Percentiles rank a stretch among this genome's conserved stretches.
These are phyloP conservation scores for Crypturellus undulatus DNA, from an alignment of 2,113 vertebrate species.

Conservation along the genomic window DNA sequence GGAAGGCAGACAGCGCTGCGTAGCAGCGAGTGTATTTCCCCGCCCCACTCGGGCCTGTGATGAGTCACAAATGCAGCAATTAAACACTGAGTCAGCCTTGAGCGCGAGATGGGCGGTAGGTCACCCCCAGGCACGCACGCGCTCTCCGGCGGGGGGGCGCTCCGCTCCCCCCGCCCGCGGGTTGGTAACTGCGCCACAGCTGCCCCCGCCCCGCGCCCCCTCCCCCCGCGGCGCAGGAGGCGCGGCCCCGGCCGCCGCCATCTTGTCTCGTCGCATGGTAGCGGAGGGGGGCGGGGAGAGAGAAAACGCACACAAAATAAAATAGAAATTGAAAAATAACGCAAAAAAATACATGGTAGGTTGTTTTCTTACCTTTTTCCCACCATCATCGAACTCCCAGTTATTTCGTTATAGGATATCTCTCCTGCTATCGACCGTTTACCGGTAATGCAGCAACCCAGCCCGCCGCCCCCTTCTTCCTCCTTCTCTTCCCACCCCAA, in stretches of 20 bases:
- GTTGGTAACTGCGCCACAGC: constrained; percentile 40
- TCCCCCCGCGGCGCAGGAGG: not conserved
- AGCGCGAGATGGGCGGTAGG: not conserved
- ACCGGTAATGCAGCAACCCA: not conserved
- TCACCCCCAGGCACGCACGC: constrained; percentile 40
- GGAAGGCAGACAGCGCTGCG: not conserved
- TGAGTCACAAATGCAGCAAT: constrained; percentile 81
- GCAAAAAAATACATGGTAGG: fast-evolving
- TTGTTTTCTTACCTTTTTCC: fast-evolving
- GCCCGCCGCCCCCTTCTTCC: fast-evolving
- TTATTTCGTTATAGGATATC: not conserved
- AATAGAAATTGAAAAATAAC: too few species aligned
- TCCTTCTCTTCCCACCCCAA: not conserved
- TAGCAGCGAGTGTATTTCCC: not conserved
- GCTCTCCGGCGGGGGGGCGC: not conserved
- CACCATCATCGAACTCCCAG: not conserved
- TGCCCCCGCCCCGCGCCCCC: not conserved
- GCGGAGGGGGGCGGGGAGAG: fast-evolving
- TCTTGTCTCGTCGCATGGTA: constrained; percentile 34
- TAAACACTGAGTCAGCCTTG: constrained; percentile 69
- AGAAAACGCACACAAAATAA: not conserved
- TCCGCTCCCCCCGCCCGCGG: not conserved
- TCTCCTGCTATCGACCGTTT: not conserved
- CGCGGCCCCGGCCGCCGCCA: constrained; percentile 39
- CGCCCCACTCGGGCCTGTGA: constrained; percentile 12